Base-by-base conservation (phyloP, 1,140 invertebrate genomes). In the Babylonia areolata region DNA sequence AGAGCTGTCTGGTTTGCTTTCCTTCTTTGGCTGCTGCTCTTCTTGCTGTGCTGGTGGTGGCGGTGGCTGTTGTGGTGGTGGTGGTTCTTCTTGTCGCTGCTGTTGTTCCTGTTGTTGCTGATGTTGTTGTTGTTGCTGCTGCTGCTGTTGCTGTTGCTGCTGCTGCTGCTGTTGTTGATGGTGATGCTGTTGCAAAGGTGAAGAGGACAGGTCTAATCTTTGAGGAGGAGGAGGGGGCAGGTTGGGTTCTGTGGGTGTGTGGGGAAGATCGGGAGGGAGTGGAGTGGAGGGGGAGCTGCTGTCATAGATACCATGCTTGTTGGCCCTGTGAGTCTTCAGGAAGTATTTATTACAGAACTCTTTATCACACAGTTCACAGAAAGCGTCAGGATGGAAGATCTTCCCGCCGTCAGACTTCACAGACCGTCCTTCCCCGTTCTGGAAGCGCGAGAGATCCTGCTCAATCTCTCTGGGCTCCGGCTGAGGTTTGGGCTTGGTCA, bases 251-350 rank as follows among this genome's bases (percentile, higher is more conserved):
- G 88, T 88, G 87, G 89, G 91, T 89, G 90, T 84, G 17, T 83
- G n/a, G 35, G 85, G n/a, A 35, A 80, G 77, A 83, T 84, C 87
- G 33, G 85, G 71, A 54, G 81, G 86, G 31, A 84, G 42, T 39
- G 85, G 64, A 75, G 82, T 89, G 82, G 92, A 90, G 35, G 89
- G 83, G 40, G 90, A 85, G 40, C 54, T 89, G 81, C 90, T 92
- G 39, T 94, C 93, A 90, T 91, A 94, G 58, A 99, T 99, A 11
- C 98, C 98, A 94, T 99, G 99, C 97, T 99, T 99, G 93, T 99
- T 97, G 90, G 99, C 97, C 98, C 99, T 99, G 95, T 99, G 99
- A 0, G 99, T 99, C 93, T 99, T 98, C 97, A 94, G 88, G 85
- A 94, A 94, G 86, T 94, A 94, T 85, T 94, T 94, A 86, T 94